phyloP scores from a whole-genome alignment of 2,113 vertebrate genomes.

The Myotis davidii region DNA sequence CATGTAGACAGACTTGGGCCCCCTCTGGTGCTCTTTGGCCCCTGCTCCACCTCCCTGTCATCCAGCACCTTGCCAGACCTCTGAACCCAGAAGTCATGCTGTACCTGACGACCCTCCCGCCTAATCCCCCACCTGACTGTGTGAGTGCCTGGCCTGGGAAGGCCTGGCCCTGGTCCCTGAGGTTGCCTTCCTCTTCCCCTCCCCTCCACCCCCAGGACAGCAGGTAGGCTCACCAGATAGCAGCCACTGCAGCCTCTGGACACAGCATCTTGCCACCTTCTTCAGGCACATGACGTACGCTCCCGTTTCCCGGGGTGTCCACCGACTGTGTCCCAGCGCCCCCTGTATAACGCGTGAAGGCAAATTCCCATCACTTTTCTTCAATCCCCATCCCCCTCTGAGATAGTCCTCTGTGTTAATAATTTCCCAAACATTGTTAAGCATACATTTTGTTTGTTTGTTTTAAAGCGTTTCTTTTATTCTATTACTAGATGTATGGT shows the following conservation, averaged over 20 bases:
- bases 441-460: neutral
- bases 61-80: neutral
- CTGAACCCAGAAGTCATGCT: neutral
- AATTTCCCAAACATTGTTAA: neutral
- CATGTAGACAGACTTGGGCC: neutral
- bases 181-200: neutral
- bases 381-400: neutral
- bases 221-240: constrained; percentile 85
- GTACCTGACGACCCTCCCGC: neutral
- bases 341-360: constrained; percentile 81
- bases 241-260: constrained; percentile 88
- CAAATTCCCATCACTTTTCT: neutral
- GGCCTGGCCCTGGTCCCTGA: neutral
- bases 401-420: neutral
- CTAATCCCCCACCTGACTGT: neutral
- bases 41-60: neutral
- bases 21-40: neutral
- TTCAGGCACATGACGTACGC: constrained; percentile 80
- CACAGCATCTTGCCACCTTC: constrained; percentile 80
- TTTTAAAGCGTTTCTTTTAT: neutral
- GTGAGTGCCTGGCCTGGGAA: neutral
- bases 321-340: constrained; percentile 84
- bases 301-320: constrained; percentile 85
- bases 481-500: neutral
- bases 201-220: fast-evolving